These are phyloP conservation scores for Globodera rostochiensis DNA, from an alignment of 1,140 invertebrate species.

Conservation along the genomic window DNA sequence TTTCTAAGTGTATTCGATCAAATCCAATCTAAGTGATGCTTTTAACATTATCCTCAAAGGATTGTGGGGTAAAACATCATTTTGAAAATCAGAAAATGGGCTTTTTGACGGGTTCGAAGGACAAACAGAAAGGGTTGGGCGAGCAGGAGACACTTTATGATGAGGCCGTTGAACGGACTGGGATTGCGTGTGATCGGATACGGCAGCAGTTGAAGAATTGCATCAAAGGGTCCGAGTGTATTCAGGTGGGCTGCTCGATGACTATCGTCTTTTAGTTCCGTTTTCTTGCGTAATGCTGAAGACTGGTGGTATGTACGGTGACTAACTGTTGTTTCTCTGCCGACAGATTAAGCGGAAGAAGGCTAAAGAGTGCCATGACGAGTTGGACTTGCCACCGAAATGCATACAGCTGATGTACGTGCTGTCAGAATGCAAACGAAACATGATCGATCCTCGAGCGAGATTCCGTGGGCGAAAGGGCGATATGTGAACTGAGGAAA, in stretches of 20 bases:
- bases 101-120: not conserved
- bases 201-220: slow-evolving; percentile 11
- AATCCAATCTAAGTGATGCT: not conserved
- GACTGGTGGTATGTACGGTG: too few relatives aligned
- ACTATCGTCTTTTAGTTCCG: too few relatives aligned
- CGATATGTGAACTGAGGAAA: slow-evolving; percentile 8
- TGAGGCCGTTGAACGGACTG: not conserved
- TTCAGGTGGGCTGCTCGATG: not conserved
- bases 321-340: not conserved
- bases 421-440: slow-evolving; percentile 19
- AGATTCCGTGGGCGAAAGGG: slow-evolving; percentile 27
- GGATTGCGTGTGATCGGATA: slow-evolving; percentile 17
- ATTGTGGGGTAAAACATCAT: not conserved
- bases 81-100: not conserved
- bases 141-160: not conserved
- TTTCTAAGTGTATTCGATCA: too few relatives aligned
- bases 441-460: slow-evolving; percentile 20
- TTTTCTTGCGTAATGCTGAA: too few relatives aligned
- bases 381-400: not conserved
- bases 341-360: slow-evolving; percentile 2
- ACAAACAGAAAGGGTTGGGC: not conserved
- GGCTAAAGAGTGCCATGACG: slow-evolving; percentile 20
- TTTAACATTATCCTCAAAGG: not conserved
- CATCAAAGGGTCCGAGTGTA: slow-evolving; percentile 14
- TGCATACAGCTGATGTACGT: slow-evolving; percentile 19